These are phyloP conservation scores for Charadrius vociferus DNA, from an alignment of 2,113 vertebrate species.

Conservation along the genomic window DNA sequence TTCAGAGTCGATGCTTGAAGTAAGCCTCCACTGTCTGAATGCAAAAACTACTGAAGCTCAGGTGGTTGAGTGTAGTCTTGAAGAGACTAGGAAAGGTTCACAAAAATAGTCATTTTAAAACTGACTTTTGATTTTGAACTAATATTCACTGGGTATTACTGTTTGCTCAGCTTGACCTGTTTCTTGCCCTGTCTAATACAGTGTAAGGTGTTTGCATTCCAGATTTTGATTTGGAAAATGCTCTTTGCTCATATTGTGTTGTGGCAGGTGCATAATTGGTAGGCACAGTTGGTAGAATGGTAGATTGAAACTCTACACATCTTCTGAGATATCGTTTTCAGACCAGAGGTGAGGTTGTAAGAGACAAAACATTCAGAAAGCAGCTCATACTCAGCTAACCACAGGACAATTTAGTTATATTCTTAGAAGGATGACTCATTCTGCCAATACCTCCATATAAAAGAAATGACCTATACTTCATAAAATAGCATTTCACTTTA, in stretches of 20 bases:
- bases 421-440: slow-evolving; percentile 44
- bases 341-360: background rate
- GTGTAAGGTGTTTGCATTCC: background rate
- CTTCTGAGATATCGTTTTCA: background rate
- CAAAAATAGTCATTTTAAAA: background rate
- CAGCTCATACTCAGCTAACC: background rate
- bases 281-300: background rate
- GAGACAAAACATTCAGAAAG: background rate
- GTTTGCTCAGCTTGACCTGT: background rate
- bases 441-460: background rate
- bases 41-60: background rate
- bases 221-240: background rate
- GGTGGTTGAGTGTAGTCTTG: background rate
- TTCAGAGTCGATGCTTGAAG: background rate
- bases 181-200: background rate
- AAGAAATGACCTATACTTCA: slow-evolving; percentile 21
- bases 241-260: background rate
- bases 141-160: background rate
- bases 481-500: slow-evolving; percentile 45
- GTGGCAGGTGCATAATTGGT: background rate
- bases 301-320: background rate
- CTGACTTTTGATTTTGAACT: background rate
- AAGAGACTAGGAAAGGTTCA: background rate
- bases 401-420: slow-evolving; percentile 5
- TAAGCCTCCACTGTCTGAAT: background rate